phyloP scores from a whole-genome alignment of 2,797 vertebrate genomes.

The Hybognathus amarus region DNA sequence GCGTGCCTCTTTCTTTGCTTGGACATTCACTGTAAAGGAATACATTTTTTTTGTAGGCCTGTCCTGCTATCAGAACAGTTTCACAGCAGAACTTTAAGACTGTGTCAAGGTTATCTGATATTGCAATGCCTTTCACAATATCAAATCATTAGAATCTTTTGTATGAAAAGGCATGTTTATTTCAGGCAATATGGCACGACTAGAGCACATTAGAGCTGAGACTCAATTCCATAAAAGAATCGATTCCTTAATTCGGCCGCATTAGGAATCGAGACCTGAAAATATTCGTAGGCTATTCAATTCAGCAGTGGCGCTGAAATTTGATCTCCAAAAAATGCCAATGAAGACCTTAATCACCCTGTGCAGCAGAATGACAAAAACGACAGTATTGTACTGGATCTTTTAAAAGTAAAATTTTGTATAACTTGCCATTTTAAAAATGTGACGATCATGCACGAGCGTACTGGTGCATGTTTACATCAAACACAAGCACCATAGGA shows the following conservation, averaged over 20 bases:
- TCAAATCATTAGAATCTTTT: neutral
- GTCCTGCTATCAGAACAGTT: neutral
- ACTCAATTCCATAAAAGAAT: neutral
- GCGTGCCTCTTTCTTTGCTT: neutral
- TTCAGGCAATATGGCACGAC: neutral
- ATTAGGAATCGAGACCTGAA: neutral
- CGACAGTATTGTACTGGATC: neutral
- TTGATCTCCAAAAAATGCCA: neutral
- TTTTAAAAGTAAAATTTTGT: neutral
- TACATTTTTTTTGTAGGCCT: too few species aligned
- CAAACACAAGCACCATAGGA: neutral
- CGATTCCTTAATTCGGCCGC: neutral
- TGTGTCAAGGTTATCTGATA: neutral
- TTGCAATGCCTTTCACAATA: neutral
- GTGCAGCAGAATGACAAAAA: neutral
- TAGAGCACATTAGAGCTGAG: neutral
- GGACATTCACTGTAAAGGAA: neutral
- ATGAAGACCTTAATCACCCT: neutral
- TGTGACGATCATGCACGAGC: neutral
- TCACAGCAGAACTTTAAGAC: neutral
- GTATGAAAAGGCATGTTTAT: neutral
- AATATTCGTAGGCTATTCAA: neutral
- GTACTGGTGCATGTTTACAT: neutral
- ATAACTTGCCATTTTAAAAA: neutral
- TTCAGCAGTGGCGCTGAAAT: neutral